Evolutionary conservation across 2,888 invertebrate genomes (phyloP).

Genomic region (Nomada goodeniana): DNA sequence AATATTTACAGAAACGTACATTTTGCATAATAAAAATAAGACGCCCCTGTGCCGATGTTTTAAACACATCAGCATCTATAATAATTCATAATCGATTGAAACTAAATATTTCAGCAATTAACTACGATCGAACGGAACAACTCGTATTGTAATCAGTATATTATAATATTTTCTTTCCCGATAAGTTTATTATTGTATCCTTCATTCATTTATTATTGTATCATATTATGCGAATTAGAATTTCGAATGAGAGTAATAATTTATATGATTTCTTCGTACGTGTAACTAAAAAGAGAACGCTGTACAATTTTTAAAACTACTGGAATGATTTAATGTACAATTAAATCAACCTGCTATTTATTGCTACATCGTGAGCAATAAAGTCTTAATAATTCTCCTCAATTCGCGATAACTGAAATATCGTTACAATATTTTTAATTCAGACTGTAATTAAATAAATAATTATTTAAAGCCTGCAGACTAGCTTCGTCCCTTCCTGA

Average conservation of each 20-base stretch:
- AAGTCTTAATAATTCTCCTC: constrained; percentile 35
- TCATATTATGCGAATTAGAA: not conserved
- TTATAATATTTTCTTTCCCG: not conserved
- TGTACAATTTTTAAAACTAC: constrained; percentile 35
- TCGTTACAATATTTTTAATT: not conserved
- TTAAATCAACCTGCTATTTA: constrained; percentile 49
- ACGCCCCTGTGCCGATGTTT: constrained; percentile 30
- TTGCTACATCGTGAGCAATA: constrained; percentile 58
- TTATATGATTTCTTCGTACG: not conserved
- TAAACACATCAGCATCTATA: constrained; percentile 16
- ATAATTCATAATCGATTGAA: constrained; percentile 25
- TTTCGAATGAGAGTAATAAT: not conserved
- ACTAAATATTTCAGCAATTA: constrained; percentile 36
- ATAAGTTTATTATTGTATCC: not conserved
- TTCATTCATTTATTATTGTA: not conserved
- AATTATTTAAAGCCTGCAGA: constrained; percentile 48
- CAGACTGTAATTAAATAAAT: constrained; percentile 30
- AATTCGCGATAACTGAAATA: constrained; percentile 29
- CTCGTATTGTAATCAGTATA: constrained; percentile 3
- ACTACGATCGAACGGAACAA: constrained; percentile 38
- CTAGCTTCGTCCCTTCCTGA: constrained; percentile 28
- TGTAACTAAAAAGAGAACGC: not conserved
- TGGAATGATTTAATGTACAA: constrained; percentile 47
- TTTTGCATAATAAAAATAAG: constrained; percentile 63
- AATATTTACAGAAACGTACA: constrained; percentile 70